Conservation (phyloP, 2,113 vertebrate species). For the Numenius arquata region DNA sequence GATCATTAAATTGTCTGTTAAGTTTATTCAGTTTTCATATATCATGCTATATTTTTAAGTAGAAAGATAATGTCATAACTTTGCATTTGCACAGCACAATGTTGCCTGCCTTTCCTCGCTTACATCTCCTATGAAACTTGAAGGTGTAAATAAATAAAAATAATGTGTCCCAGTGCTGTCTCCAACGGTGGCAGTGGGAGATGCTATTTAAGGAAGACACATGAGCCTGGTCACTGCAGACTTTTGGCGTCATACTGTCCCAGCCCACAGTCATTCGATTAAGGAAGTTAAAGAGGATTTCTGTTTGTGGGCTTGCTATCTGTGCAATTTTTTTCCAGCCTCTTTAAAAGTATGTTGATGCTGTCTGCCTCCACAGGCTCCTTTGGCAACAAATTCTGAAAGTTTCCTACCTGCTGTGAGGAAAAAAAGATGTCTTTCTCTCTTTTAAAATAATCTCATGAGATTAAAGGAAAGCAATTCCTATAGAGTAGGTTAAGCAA, state of each 20-base stretch:
- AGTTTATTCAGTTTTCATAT: background rate
- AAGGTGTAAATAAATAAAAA: background rate
- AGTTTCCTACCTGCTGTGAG: background rate
- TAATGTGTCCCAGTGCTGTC: background rate
- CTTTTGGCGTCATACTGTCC: background rate
- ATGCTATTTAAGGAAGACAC: background rate
- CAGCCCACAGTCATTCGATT: background rate
- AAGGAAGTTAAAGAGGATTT: background rate
- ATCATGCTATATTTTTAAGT: background rate
- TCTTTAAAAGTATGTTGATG: background rate
- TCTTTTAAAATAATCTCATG: background rate
- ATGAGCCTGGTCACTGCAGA: background rate
- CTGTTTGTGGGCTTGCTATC: background rate
- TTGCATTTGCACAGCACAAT: background rate
- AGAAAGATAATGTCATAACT: background rate
- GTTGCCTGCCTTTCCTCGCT: background rate
- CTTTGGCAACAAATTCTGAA: background rate
- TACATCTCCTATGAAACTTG: background rate
- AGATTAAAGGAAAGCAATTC: background rate
- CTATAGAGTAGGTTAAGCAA: background rate
- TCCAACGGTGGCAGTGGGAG: background rate
- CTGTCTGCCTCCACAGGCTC: background rate
- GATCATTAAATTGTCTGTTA: background rate
- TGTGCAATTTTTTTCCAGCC: accelerated
- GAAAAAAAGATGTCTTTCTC: background rate